phyloP scores from a whole-genome alignment of 1,140 invertebrate species.

The Zaprionus kolodkinae region DNA sequence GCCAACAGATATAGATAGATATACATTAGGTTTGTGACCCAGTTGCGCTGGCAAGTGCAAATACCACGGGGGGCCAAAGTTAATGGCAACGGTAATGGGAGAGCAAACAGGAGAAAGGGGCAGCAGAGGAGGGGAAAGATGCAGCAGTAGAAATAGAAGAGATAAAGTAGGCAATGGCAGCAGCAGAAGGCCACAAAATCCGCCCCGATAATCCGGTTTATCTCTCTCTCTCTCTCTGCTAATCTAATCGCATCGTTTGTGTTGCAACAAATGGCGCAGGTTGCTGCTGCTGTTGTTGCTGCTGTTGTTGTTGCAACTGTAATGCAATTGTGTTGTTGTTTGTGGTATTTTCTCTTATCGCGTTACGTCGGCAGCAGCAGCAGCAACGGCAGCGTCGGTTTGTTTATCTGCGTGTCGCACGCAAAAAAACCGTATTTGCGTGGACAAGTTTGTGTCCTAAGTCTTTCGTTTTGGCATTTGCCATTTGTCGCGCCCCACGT shows the following conservation, averaged over 20 bases:
- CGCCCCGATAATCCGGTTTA: constrained; percentile 46
- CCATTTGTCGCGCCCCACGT: constrained; percentile 50
- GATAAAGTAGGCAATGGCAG: constrained; percentile 2
- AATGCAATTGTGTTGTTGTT: constrained; percentile 44
- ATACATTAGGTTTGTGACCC: constrained; percentile 67
- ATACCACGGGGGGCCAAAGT: constrained; percentile 44
- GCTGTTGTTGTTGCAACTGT: constrained; percentile 30
- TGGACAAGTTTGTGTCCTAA: constrained; percentile 73
- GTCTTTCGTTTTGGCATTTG: constrained; percentile 76
- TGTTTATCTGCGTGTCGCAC: constrained; percentile 61
- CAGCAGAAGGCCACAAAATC: constrained; percentile 19
- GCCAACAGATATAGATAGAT: constrained; percentile 23
- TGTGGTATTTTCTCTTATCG: constrained; percentile 43
- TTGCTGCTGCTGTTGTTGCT: constrained; percentile 27
- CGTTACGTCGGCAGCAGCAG: not conserved
- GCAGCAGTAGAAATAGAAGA: constrained; percentile 9
- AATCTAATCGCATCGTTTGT: constrained; percentile 51
- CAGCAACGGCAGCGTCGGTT: not conserved
- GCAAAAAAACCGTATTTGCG: constrained; percentile 54
- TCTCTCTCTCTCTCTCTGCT: no score
- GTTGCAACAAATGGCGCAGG: constrained; percentile 51
- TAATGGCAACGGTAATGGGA: constrained; percentile 49
- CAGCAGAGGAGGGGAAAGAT: not conserved
- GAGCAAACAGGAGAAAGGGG: constrained; percentile 20
- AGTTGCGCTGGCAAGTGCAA: constrained; percentile 58